Conservation (phyloP, 2,888 invertebrate species). For the Drosophila hamatofila region DNA sequence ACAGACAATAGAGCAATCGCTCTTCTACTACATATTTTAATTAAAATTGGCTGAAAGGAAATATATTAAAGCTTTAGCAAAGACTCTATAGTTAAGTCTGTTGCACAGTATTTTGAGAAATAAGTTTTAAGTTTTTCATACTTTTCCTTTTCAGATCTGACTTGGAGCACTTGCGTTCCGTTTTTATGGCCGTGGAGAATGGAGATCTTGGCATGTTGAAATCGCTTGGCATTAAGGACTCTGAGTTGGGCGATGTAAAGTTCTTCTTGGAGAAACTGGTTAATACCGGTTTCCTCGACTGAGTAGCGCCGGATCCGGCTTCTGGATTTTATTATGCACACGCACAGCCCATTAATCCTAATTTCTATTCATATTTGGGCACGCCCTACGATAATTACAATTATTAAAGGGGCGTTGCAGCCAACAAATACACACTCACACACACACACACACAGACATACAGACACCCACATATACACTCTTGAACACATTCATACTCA, state of each 20-base stretch:
- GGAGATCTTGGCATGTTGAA: constrained; percentile 97
- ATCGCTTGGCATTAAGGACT: constrained; percentile 97
- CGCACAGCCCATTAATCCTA: constrained; percentile 89
- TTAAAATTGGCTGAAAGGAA: background rate
- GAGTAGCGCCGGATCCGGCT: constrained; percentile 91
- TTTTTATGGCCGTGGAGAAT: constrained; percentile 98
- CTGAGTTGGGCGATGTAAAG: constrained; percentile 97
- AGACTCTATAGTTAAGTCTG: background rate
- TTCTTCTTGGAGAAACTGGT: constrained; percentile 98
- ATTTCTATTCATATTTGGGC: constrained; percentile 89
- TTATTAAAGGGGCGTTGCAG: constrained; percentile 68
- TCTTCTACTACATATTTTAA: background rate
- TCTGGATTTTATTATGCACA: constrained; percentile 90
- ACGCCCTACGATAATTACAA: constrained; percentile 86
- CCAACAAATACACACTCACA: constrained; percentile 8
- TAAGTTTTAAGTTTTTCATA: too few relatives aligned
- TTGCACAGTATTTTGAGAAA: too few relatives aligned
- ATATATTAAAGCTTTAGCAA: background rate
- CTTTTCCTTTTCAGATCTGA: constrained; percentile 91
- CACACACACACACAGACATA: constrained; percentile 20
- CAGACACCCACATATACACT: constrained; percentile 23
- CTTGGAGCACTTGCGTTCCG: constrained; percentile 95
- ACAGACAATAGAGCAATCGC: background rate
- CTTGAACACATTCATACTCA: constrained; percentile 16
- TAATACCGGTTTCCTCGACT: constrained; percentile 97